Conservation (phyloP, 2,797 vertebrate genomes). For the Argyrosomus regius region DNA sequence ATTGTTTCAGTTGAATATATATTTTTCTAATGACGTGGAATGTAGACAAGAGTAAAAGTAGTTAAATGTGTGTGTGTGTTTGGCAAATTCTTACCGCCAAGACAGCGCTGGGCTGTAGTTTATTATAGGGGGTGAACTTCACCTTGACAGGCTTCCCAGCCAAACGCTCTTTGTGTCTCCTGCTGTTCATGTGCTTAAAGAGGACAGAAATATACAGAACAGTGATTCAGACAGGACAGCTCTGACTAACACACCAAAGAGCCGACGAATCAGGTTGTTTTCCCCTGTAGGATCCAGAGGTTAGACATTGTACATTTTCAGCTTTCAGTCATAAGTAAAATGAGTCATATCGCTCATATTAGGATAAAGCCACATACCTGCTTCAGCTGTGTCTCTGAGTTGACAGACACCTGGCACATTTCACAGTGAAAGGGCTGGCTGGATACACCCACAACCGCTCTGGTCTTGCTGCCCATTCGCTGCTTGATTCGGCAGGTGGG, state of each 20-base stretch:
- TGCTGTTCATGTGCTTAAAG: conserved; percentile 96
- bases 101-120: conserved; percentile 78
- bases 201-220: conserved; percentile 28
- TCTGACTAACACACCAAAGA: conserved; percentile 10
- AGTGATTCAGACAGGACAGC: conserved; percentile 27
- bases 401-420: conserved; percentile 96
- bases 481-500: conserved; percentile 87
- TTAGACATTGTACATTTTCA: conserved; percentile 2
- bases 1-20: conserved; percentile 3
- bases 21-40: conserved; percentile 1
- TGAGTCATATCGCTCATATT: neutral
- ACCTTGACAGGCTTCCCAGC: conserved; percentile 94
- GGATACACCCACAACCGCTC: conserved; percentile 80
- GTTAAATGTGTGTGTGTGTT: conserved; percentile 1
- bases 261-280: neutral
- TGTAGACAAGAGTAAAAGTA: conserved; percentile 29
- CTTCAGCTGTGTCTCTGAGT: conserved; percentile 97
- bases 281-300: conserved; percentile 6
- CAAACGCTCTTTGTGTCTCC: conserved; percentile 96
- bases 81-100: conserved; percentile 79
- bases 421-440: conserved; percentile 93
- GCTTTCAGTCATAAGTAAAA: conserved; percentile 13
- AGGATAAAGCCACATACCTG: conserved; percentile 85
- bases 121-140: conserved; percentile 92
- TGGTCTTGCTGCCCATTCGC: conserved; percentile 87